phyloP scores from a whole-genome alignment of 2,113 vertebrate species.

The Scartelaos histophorus region DNA sequence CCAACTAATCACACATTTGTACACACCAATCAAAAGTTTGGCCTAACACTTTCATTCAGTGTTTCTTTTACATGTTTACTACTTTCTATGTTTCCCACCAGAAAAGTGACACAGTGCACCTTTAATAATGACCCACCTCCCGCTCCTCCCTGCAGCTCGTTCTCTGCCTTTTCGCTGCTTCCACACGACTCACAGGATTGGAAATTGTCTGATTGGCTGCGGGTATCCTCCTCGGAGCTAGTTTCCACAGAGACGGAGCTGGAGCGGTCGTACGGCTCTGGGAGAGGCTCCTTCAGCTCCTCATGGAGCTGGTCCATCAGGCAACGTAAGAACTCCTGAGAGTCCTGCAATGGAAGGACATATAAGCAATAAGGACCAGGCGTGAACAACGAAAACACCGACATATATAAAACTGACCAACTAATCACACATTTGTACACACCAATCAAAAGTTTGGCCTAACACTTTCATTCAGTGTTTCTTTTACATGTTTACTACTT shows the following conservation, averaged over 20 bases:
- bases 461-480: too few relatives aligned
- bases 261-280: constrained; percentile 82
- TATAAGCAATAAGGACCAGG: not conserved
- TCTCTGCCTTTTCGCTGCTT: constrained; percentile 86
- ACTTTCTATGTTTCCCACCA: too few relatives aligned
- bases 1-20: too few relatives aligned
- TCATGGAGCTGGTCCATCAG: constrained; percentile 98
- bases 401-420: too few relatives aligned
- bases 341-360: constrained; percentile 78
- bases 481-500: too few relatives aligned
- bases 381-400: not conserved
- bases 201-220: constrained; percentile 88
- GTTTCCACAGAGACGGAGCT: constrained; percentile 74
- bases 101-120: too few relatives aligned
- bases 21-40: too few relatives aligned
- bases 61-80: too few relatives aligned
- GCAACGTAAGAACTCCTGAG: constrained; percentile 97
- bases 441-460: too few relatives aligned
- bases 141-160: constrained; percentile 61
- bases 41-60: too few relatives aligned
- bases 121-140: not conserved
- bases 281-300: constrained; percentile 88
- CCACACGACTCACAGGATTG: constrained; percentile 90
- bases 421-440: too few relatives aligned
- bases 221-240: constrained; percentile 83